phyloP scores from a whole-genome alignment of 2,113 vertebrate species.

The Mohoua ochrocephala region DNA sequence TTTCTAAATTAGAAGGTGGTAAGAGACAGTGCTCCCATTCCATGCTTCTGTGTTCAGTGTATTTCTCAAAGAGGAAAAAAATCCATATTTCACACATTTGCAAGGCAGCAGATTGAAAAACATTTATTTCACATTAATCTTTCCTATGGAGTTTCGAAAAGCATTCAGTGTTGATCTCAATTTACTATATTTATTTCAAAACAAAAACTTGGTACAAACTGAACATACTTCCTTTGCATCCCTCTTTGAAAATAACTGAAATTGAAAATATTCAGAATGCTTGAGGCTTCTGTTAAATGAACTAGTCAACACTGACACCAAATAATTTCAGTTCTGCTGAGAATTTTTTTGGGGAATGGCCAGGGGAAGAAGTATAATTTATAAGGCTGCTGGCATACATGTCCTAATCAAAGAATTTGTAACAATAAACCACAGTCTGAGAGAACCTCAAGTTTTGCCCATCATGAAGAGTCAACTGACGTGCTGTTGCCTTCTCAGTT shows the following conservation, averaged over 20 bases:
- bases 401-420: neutral
- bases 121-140: neutral
- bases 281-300: neutral
- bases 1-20: neutral
- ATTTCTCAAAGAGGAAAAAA: neutral
- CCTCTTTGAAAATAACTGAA: neutral
- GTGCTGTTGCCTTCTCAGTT: neutral
- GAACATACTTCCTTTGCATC: neutral
- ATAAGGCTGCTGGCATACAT: neutral
- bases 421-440: neutral
- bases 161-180: neutral
- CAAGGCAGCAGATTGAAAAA: neutral
- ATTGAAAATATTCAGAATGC: neutral
- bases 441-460: neutral
- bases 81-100: neutral
- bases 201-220: neutral
- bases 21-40: neutral
- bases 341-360: neutral
- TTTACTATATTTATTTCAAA: neutral
- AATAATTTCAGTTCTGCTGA: neutral
- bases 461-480: fast-evolving
- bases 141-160: neutral
- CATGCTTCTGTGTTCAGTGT: neutral
- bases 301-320: neutral
- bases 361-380: neutral